phyloP scores from a whole-genome alignment of 2,797 vertebrate genomes.

The Decapterus maruadsi region DNA sequence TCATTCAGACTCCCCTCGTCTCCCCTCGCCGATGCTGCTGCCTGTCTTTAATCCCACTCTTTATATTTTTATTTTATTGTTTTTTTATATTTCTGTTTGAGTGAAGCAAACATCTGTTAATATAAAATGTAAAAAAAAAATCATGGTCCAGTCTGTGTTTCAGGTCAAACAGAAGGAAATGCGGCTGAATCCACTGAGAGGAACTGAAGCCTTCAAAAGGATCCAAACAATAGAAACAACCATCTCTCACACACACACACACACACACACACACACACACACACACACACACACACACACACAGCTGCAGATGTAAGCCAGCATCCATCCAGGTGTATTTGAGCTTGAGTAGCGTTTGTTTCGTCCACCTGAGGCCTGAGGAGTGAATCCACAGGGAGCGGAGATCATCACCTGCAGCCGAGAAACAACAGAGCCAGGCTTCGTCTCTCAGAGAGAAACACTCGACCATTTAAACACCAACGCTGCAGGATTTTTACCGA shows the following conservation, averaged over 20 bases:
- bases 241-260: constrained; percentile 28
- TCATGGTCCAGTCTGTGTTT: neutral
- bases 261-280: neutral
- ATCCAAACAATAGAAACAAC: constrained; percentile 36
- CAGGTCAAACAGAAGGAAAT: neutral
- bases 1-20: no score
- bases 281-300: neutral
- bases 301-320: constrained; percentile 15
- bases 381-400: constrained; percentile 15
- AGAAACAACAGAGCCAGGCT: constrained; percentile 2
- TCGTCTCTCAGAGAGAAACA: neutral
- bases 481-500: no score
- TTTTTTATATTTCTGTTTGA: no score
- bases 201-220: constrained; percentile 43
- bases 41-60: no score
- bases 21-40: no score
- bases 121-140: neutral
- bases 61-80: no score
- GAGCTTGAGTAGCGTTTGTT: neutral
- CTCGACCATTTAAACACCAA: no score
- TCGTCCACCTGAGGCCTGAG: constrained; percentile 45
- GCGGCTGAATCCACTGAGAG: constrained; percentile 22
- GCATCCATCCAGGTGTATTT: constrained; percentile 26
- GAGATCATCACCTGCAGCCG: constrained; percentile 1
- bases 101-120: no score